Evolutionary conservation across 2,888 invertebrate species (phyloP), one percentile per base, ranked within the genome.

Genomic region (Habroteleia sp.): DNA sequence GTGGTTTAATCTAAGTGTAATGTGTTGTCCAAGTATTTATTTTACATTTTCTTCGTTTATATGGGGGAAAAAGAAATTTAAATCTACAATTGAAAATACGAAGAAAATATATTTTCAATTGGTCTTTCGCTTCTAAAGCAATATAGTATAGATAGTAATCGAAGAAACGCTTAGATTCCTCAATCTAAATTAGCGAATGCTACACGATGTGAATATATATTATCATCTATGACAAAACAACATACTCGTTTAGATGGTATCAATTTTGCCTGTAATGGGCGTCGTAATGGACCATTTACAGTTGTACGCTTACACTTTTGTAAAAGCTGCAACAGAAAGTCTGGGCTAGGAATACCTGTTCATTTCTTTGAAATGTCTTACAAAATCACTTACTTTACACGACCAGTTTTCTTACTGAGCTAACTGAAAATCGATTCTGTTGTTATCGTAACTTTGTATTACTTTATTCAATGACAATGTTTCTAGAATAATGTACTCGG

Each of bases 231-330:
- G 50, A 29, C 60, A n/a, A 50, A 52, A 50, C 69, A 69, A 58
- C 52, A 17, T 23, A 44, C 60, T 58, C 52, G 69, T 69, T 60
- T 42, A 69, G 69, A 69, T 52, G 42, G 69, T 60, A 69, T 69
- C 69, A 60, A 69, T 69, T 68, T 69, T 37, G 48, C 41, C 44
- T 8, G 46, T 44, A 56, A 54, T 65, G 37, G 54, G 37, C 44
- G n/a, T n/a, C n/a, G 58, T 69, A 69, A 69, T 69, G 69, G 52
- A 29, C 58, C 69, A 52, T 52, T 69, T 69, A 52, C 69, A 69
- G 52, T 41, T n/a, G n/a, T 41, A 31, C 50, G 41, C 68, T 68
- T 58, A 68, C 56, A 44, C 54, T 46, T 46, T 46, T 37, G 37
- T 66, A 66, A 66, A 66, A 25, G 56, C 25, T 14, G 4, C 27